phyloP scores from a whole-genome alignment of 2,888 invertebrate genomes.

The Melinaea marsaeus region DNA sequence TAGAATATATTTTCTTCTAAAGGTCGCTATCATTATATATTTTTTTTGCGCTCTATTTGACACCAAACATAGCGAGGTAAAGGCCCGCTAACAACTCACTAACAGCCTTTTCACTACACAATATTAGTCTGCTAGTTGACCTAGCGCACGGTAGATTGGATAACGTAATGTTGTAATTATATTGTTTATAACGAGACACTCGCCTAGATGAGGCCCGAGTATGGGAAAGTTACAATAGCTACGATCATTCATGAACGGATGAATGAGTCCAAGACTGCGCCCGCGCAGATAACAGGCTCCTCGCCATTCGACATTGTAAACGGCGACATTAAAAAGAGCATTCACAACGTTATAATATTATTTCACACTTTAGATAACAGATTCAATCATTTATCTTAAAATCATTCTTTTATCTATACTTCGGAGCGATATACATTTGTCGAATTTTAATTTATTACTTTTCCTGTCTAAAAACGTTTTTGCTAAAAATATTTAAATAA shows the following conservation, averaged over 20 bases:
- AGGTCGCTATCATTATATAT: not conserved
- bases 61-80: constrained; percentile 7
- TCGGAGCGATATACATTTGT: too few species aligned
- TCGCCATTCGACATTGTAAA: constrained; percentile 14
- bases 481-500: too few species aligned
- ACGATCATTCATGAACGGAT: constrained; percentile 73
- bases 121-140: too few species aligned
- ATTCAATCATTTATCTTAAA: too few species aligned
- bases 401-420: too few species aligned
- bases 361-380: not conserved
- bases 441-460: too few species aligned
- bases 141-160: too few species aligned
- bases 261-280: constrained; percentile 66
- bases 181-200: constrained; percentile 25
- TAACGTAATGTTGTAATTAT: too few species aligned
- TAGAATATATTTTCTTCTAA: not conserved
- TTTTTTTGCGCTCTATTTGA: not conserved
- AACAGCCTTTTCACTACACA: too few species aligned
- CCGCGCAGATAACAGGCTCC: constrained; percentile 39
- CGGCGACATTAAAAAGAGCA: not conserved
- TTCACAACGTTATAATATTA: not conserved
- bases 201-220: constrained; percentile 59
- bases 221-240: constrained; percentile 72
- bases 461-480: too few species aligned
- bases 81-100: constrained; percentile 8